Base-by-base conservation (phyloP, 2,888 invertebrate species). In the Heliconius ismenius region DNA sequence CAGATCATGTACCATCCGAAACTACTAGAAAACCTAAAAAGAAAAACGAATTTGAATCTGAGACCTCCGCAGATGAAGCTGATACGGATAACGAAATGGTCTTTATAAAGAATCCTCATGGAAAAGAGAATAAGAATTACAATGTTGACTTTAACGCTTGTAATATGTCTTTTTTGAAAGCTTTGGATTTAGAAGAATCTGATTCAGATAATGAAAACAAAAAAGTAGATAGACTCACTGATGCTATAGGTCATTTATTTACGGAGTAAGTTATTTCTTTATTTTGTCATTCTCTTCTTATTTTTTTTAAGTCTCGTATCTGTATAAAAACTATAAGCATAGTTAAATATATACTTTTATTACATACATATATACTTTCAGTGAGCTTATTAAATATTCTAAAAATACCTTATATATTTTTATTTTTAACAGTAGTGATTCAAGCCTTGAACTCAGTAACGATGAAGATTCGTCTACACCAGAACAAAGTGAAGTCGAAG, bases 231-330 rank as follows among this genome's bases (percentile, higher is more conserved):
- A 96, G 96, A 85, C 88, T 97, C 67, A 95, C 96, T 0, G 95
- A 95, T 73, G 96, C 96, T n/a, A 96, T 97, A 80, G 96, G 96
- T 24, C 96, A 97, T 91, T 90, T 98, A 78, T 97, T 98, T 89
- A 97, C 97, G 76, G 96, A 96, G 96, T 96, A 90, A 92, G 92
- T 88, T 21, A 11, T 39, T 24, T 36, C 9, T 60, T 67, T 26
- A 68, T 21, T 49, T 21, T 21, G 7, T 21, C 6, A 18, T 49
- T 49, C 18, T 49, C 2, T 49, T 18, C 18, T 49, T 18, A 18
- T 49, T 49, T 49, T 4, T 49, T 49, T 39, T 49, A 43, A 15
- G 6, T 15, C 15, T 4, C 13, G 4, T 43, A 43, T 43, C 4
- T 1, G 11, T 15, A 43, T 49, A 18, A 49, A 39, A 49, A 49